These are phyloP conservation scores for Oreochromis tanganicae DNA, from an alignment of 2,113 vertebrate species.

Conservation along the genomic window DNA sequence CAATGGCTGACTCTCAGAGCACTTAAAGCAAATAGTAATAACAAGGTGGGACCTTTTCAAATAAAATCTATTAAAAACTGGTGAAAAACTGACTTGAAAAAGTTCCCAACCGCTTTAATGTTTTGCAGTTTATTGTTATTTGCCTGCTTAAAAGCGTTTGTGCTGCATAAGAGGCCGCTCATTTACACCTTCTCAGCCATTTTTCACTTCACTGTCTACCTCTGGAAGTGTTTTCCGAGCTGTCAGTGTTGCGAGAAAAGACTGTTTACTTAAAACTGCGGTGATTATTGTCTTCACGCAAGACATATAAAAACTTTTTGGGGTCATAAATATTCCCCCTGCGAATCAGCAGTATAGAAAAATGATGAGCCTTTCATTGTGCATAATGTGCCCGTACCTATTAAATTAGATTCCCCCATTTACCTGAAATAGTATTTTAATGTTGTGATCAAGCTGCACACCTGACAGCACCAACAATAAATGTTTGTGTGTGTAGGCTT, in stretches of 20 bases:
- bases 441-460: neutral
- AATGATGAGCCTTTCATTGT: neutral
- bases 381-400: neutral
- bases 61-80: neutral
- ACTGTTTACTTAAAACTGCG: neutral
- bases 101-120: neutral
- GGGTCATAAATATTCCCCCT: neutral
- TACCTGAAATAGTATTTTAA: neutral
- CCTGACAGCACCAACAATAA: neutral
- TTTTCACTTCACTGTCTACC: neutral
- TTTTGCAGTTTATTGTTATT: neutral
- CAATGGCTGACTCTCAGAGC: neutral
- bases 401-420: neutral
- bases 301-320: neutral
- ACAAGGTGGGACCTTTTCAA: neutral
- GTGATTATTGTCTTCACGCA: neutral
- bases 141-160: neutral
- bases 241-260: neutral
- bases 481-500: neutral
- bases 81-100: neutral
- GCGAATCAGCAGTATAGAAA: neutral
- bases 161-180: neutral
- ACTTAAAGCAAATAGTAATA: neutral
- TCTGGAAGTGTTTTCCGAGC: neutral
- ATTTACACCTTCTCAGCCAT: neutral